Conservation (phyloP, 2,113 vertebrate genomes). For the Microtus pennsylvanicus region DNA sequence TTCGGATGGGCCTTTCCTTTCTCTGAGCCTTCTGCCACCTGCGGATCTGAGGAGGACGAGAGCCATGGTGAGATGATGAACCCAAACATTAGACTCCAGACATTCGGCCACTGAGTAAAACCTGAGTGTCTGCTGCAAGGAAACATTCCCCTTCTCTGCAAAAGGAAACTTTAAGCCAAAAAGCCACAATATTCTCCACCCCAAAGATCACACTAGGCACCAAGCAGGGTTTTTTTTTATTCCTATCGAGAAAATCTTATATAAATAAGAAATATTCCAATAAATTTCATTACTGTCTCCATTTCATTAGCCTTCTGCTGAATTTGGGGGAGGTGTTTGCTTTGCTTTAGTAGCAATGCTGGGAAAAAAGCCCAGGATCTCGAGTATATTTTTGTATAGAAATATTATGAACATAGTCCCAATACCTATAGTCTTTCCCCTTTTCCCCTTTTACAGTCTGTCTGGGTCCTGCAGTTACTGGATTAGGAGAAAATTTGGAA, state of each 20-base stretch:
- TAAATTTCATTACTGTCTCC: neutral
- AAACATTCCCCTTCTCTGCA: neutral
- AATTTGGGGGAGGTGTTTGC: neutral
- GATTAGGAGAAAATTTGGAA: conserved; percentile 37
- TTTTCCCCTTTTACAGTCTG: neutral
- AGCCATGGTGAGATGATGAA: neutral
- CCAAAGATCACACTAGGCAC: neutral
- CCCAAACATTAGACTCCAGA: neutral
- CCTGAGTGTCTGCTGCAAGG: neutral
- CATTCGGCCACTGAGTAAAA: neutral
- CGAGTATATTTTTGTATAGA: neutral
- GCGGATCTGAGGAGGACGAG: conserved; percentile 85
- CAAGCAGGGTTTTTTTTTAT: neutral
- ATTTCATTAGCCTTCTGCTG: neutral
- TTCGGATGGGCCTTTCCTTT: conserved; percentile 84
- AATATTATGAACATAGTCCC: neutral
- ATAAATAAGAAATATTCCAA: neutral
- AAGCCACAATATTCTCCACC: neutral
- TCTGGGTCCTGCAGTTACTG: neutral
- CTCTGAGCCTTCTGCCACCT: conserved; percentile 86
- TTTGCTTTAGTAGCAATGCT: neutral
- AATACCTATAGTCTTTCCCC: neutral
- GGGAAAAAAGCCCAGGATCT: neutral
- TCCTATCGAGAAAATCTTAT: neutral
- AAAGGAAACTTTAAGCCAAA: conserved; percentile 4